Percentiles rank a stretch among this genome's conserved stretches.
phyloP scores from a whole-genome alignment of 92 coral and sea anemone genomes.

The Zoanthus gigantus region DNA sequence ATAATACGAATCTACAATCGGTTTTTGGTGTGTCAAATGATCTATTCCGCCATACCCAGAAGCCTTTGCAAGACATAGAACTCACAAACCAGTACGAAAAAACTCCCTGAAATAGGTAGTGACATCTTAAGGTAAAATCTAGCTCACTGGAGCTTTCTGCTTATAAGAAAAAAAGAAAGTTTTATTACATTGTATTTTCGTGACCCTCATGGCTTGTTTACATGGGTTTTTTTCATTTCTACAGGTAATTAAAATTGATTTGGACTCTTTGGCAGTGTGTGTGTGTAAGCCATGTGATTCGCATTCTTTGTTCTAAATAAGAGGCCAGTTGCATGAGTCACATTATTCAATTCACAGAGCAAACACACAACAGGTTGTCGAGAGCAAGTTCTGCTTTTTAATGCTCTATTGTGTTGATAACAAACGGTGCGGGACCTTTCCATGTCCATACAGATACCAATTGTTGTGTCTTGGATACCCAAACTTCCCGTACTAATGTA shows the following conservation, averaged over 20 bases:
- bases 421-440: not conserved
- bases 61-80: not conserved
- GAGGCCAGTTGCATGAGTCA: slow-evolving; percentile 12
- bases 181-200: not conserved
- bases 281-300: slow-evolving; percentile 38
- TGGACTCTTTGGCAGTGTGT: slow-evolving; percentile 3
- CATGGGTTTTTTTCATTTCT: not conserved
- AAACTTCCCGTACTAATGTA: not conserved
- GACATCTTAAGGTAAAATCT: not conserved
- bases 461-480: not conserved
- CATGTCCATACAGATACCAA: slow-evolving; percentile 2
- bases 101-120: not conserved
- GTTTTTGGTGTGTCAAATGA: not conserved
- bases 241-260: slow-evolving; percentile 11
- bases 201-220: slow-evolving; percentile 19
- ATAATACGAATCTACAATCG: not conserved
- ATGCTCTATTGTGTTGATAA: slow-evolving; percentile 8
- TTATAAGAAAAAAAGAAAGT: not conserved
- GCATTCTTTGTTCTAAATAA: slow-evolving; percentile 12
- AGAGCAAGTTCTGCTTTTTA: slow-evolving; percentile 10
- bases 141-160: not conserved
- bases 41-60: not conserved
- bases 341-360: not conserved
- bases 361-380: slow-evolving; percentile 30
- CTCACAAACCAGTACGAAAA: not conserved